Conservation (phyloP, 2,888 invertebrate genomes). For the Meta bourneti region DNA sequence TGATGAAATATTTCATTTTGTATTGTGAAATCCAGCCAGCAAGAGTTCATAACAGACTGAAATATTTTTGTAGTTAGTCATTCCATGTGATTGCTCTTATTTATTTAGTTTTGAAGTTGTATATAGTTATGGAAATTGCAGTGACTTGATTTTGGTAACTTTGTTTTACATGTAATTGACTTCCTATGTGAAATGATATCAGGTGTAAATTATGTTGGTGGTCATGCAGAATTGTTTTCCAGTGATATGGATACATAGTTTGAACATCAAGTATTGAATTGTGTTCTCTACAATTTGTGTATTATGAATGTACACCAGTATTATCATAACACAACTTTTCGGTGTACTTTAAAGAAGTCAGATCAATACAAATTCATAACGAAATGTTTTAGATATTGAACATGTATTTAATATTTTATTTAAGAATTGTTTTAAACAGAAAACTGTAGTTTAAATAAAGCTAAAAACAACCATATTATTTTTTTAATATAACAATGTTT, state of each 20-base stretch:
- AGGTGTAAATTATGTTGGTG: not conserved
- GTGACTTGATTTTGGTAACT: slow-evolving; percentile 37
- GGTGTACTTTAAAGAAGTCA: not conserved
- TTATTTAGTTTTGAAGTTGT: slow-evolving; percentile 58
- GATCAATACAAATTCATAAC: not conserved
- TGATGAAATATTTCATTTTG: not conserved
- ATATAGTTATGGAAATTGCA: slow-evolving; percentile 56
- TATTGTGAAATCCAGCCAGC: slow-evolving; percentile 31
- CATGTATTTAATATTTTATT: not conserved
- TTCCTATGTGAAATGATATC: slow-evolving; percentile 4
- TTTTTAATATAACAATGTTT: not conserved
- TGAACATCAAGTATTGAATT: not conserved
- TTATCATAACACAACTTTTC: not conserved
- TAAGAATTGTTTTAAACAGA: not conserved
- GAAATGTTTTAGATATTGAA: not conserved
- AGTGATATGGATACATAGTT: not conserved
- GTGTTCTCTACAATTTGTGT: not conserved
- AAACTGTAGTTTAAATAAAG: not conserved
- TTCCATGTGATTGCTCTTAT: slow-evolving; percentile 53
- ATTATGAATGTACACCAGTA: not conserved
- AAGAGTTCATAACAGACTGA: slow-evolving; percentile 25
- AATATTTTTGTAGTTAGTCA: slow-evolving; percentile 61
- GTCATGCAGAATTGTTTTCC: not conserved
- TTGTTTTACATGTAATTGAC: slow-evolving; percentile 33
- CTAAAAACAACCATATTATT: not conserved